Base-by-base conservation (phyloP, 2,797 vertebrate species). In the Acipenser ruthenus region DNA sequence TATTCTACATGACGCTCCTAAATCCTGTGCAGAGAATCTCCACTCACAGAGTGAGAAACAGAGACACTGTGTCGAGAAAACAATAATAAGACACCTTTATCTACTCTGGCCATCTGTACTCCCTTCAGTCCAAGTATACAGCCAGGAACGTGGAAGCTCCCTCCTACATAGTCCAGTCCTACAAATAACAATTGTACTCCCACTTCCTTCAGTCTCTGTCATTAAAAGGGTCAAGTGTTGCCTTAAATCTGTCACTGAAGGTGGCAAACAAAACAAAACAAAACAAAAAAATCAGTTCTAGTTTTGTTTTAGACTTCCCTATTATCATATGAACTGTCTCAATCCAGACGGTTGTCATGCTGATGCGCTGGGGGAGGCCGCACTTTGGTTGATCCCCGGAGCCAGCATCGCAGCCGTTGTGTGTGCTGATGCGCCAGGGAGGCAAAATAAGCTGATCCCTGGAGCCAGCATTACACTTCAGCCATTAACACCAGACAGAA, bases 31-130 rank as follows among this genome's bases (percentile, higher is more conserved):
- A 37, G 37, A 37, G 37, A 64, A 37, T 37, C 37, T 37, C 37
- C 37, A 37, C 37, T 37, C 23, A 37, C 37, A 37, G 37, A 37
- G 37, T 37, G 37, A 37, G 37, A 37, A 37, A 5, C 37, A 37
- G 18, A 53, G 49, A 58, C 18, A 50, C 4, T 8, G 23, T 23
- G 65, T 51, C 48, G 49, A 53, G 48, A 11, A 70, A 74, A 85
- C 73, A 86, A 77, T 81, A 72, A 80, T 67, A 76, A 76, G 63
- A 78, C 63, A 79, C 70, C 77, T 84, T 80, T 87, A 86, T 85
- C 82, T 79, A 79, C 65, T 69, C 62, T 67, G 77, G 78, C 81
- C 87, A 85, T 85, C 86, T 87, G 75, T 74, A 74, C 73, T 80
- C 79, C 77, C 75, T 81, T 76, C 64, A 76, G 79, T 76, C 78